Conservation (phyloP, 2,797 vertebrate species). For the Pelobates cultripes region DNA sequence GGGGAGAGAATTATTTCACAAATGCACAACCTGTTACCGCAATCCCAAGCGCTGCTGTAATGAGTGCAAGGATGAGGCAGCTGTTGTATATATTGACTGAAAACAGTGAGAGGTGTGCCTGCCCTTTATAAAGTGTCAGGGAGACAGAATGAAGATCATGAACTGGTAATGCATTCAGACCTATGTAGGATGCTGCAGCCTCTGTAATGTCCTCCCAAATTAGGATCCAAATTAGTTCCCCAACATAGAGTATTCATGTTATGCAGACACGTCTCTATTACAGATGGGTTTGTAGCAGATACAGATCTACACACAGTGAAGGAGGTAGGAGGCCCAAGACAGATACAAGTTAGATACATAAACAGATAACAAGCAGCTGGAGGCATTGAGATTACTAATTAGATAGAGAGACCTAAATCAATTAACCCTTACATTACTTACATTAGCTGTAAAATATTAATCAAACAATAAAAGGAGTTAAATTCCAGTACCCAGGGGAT, state of each 20-base stretch:
- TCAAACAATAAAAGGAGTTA: too few relatives aligned
- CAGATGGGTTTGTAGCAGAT: too few relatives aligned
- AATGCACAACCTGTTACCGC: slow-evolving; percentile 19
- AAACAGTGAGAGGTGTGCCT: not conserved
- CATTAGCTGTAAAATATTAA: too few relatives aligned
- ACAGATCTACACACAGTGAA: too few relatives aligned
- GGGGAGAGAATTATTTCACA: slow-evolving; percentile 12
- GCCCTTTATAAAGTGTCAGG: not conserved
- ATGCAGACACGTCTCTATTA: not conserved
- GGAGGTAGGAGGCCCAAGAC: too few relatives aligned
- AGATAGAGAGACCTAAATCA: too few relatives aligned
- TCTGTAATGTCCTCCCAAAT: not conserved
- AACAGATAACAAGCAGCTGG: too few relatives aligned
- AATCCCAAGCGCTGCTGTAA: slow-evolving; percentile 4
- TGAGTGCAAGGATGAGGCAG: slow-evolving; percentile 5
- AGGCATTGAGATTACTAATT: too few relatives aligned
- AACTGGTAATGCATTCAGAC: not conserved
- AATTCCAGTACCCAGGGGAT: too few relatives aligned
- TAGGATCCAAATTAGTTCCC: not conserved
- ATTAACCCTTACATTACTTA: too few relatives aligned
- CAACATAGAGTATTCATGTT: not conserved
- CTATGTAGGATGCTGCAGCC: not conserved
- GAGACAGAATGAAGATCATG: not conserved
- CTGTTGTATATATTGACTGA: not conserved
- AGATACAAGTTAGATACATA: too few relatives aligned